phyloP scores from a whole-genome alignment of 2,888 invertebrate genomes.

The Epinotia nisella region DNA sequence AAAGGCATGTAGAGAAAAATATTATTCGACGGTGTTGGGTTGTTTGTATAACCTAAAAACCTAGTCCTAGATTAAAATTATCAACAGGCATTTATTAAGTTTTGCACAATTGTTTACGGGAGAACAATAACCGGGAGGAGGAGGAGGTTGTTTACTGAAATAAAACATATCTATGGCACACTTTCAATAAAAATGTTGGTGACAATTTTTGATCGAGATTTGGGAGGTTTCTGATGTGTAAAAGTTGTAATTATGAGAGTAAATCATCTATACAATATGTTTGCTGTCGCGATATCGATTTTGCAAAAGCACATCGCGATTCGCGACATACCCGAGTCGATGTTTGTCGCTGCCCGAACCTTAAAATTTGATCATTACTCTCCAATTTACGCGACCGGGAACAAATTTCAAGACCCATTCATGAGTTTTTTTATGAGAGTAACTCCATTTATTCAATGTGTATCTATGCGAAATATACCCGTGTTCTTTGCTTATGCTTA shows the following conservation, averaged over 20 bases:
- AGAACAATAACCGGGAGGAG: too few relatives aligned
- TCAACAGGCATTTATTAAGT: too few relatives aligned
- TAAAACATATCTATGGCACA: too few relatives aligned
- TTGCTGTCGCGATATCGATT: not conserved
- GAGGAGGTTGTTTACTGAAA: too few relatives aligned
- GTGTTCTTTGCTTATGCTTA: not conserved
- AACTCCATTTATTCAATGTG: not conserved
- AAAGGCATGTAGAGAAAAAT: too few relatives aligned
- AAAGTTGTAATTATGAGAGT: too few relatives aligned
- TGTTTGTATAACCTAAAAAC: too few relatives aligned
- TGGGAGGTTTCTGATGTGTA: not conserved
- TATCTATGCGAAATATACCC: not conserved
- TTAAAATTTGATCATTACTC: constrained; percentile 6
- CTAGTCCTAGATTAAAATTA: too few relatives aligned
- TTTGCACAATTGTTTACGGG: too few relatives aligned
- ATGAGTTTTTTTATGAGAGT: not conserved
- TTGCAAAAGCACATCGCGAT: not conserved
- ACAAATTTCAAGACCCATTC: not conserved
- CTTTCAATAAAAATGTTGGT: too few relatives aligned
- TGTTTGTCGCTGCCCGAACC: not conserved
- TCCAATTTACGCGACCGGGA: not conserved
- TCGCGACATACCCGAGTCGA: too few relatives aligned
- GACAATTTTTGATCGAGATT: not conserved
- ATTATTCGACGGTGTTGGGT: too few relatives aligned
- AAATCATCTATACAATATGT: not conserved